These are phyloP conservation scores for Lepidurus couesii DNA, from an alignment of 1,140 invertebrate species.

Conservation along the genomic window DNA sequence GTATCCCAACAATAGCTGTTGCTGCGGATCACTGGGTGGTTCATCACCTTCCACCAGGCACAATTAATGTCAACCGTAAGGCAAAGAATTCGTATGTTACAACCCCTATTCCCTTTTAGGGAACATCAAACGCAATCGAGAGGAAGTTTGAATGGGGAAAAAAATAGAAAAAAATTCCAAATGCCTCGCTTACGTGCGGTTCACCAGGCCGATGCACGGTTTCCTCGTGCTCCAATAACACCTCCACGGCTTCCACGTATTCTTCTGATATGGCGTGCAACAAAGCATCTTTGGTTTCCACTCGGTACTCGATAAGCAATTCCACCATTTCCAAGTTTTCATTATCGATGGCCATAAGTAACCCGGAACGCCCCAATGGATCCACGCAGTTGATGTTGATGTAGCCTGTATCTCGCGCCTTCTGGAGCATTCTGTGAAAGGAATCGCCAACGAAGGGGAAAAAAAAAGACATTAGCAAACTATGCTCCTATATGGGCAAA, in stretches of 20 bases:
- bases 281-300: constrained; percentile 87
- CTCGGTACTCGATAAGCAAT: constrained; percentile 77
- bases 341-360: constrained; percentile 96
- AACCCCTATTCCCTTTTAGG: not conserved
- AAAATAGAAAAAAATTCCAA: not conserved
- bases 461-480: not conserved
- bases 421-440: constrained; percentile 61
- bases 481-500: not conserved
- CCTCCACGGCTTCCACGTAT: constrained; percentile 95
- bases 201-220: constrained; percentile 68
- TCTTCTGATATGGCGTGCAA: constrained; percentile 96
- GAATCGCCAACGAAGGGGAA: not conserved
- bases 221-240: constrained; percentile 88
- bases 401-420: constrained; percentile 66
- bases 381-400: constrained; percentile 97
- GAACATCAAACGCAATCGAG: not conserved
- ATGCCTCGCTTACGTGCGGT: constrained; percentile 61
- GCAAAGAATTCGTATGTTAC: not conserved
- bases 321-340: constrained; percentile 99
- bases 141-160: not conserved
- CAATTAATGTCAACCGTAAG: not conserved
- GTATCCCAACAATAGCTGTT: no score
- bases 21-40: not conserved
- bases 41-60: not conserved
- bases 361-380: constrained; percentile 81